A percentile compares a stretch with the other conserved stretches of the same genome.
phyloP scores from a whole-genome alignment of 2,113 vertebrate species.

The Ornithorhynchus anatinus region DNA sequence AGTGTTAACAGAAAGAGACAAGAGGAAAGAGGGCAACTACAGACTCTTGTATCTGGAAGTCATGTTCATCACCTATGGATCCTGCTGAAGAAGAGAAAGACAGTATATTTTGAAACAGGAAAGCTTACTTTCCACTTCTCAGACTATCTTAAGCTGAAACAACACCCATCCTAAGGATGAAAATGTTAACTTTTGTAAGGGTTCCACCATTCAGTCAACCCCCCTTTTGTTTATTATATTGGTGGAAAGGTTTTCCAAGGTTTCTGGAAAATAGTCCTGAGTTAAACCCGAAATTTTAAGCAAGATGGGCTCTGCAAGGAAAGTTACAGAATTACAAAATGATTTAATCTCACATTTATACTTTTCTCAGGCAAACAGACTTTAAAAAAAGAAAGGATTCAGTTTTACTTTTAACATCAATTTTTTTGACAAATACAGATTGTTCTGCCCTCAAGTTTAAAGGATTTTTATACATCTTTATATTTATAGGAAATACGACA shows the following conservation, averaged over 20 bases:
- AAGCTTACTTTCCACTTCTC: neutral
- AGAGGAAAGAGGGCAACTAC: neutral
- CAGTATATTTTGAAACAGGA: neutral
- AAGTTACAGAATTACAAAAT: neutral
- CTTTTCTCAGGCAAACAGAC: neutral
- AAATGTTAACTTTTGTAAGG: neutral
- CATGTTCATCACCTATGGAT: neutral
- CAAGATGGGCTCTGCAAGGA: neutral
- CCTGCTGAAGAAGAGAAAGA: constrained; percentile 3
- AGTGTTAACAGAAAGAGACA: neutral
- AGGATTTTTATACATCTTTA: too few relatives aligned
- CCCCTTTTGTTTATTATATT: neutral
- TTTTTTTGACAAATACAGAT: too few relatives aligned
- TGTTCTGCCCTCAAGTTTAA: too few relatives aligned
- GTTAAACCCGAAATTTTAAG: neutral
- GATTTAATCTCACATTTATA: neutral
- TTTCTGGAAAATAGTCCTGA: neutral
- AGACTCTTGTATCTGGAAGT: neutral
- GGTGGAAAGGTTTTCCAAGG: neutral
- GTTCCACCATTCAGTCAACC: neutral
- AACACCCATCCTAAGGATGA: neutral
- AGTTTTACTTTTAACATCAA: too few relatives aligned
- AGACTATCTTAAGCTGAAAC: neutral
- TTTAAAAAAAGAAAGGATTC: neutral
- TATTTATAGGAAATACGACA: too few relatives aligned